These are phyloP conservation scores for western clawed frog (Xenopus tropicalis) DNA, from an alignment of 2,113 vertebrate species.

Conservation along the genomic window UCB_Xtro_10.0 CM004446.2:63067501-63068000, in stretches of 20 bases:
- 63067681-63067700: conserved; percentile 18
- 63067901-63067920: conserved; percentile 58
- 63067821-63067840: conserved; percentile 41
- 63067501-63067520: conserved; percentile 19
- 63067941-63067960: conserved; percentile 57
- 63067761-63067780: too few species aligned
- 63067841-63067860: conserved; percentile 64
- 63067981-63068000: conserved; percentile 47
- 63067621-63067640: conserved; percentile 20
- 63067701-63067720: conserved; percentile 26
- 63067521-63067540: conserved; percentile 32
- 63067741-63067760: too few species aligned
- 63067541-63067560: conserved; percentile 15
- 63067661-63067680: conserved; percentile 26
- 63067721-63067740: neutral
- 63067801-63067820: neutral
- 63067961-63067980: conserved; percentile 47
- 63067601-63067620: conserved; percentile 20
- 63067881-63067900: conserved; percentile 61
- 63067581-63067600: conserved; percentile 15
- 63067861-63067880: conserved; percentile 65
- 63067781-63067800: neutral
- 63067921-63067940: conserved; percentile 61
- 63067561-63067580: conserved; percentile 1
- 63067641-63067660: conserved; percentile 33